phyloP scores from a whole-genome alignment of 2,113 vertebrate genomes.

The western clawed frog (Xenopus tropicalis) region DNA sequence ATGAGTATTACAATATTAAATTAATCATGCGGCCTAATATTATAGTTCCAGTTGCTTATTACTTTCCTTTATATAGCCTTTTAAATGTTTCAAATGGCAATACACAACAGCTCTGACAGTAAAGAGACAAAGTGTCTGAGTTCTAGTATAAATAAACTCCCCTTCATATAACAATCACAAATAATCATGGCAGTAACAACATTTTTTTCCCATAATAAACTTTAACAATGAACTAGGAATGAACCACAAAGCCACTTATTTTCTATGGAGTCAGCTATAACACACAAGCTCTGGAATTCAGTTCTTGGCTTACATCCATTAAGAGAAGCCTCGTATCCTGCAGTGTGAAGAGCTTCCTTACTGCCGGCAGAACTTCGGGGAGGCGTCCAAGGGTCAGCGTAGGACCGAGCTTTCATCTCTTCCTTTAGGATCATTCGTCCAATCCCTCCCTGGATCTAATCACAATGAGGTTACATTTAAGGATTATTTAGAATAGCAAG shows the following conservation, averaged over 20 bases:
- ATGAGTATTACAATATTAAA: no score
- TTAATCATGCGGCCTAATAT: no score
- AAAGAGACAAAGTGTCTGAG: no score
- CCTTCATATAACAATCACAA: neutral
- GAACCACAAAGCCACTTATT: neutral
- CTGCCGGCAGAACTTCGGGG: conserved; percentile 90
- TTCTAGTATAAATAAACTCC: neutral
- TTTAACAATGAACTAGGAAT: neutral
- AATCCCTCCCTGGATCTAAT: conserved; percentile 91
- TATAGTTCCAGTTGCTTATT: no score
- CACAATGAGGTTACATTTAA: neutral
- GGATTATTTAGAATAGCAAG: no score
- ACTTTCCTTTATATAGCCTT: no score
- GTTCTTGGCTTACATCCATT: conserved; percentile 84
- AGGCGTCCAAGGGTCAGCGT: conserved; percentile 93
- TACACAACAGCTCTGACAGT: no score
- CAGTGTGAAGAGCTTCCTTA: conserved; percentile 88
- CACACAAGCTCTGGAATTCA: neutral
- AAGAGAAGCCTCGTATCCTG: conserved; percentile 83
- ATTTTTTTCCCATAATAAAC: neutral
- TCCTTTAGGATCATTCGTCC: conserved; percentile 96
- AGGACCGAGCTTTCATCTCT: conserved; percentile 98
- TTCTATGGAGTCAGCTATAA: no score
- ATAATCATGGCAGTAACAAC: neutral
- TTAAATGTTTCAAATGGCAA: no score